Conservation (phyloP, 2,797 vertebrate genomes). For the Buphagus erythrorhynchus region DNA sequence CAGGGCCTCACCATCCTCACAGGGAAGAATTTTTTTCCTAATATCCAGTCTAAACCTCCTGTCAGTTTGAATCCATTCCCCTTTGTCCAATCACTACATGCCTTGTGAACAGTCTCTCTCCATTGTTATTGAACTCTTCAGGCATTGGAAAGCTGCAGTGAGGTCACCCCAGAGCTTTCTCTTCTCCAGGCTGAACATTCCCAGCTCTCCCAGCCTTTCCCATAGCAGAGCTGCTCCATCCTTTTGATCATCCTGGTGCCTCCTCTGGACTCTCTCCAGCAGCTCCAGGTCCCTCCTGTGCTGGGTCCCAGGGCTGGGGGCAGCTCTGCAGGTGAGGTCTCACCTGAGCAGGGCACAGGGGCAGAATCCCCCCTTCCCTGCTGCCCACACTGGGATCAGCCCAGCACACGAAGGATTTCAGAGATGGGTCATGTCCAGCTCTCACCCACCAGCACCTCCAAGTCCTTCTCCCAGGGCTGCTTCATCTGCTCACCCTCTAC, state of each 20-base stretch:
- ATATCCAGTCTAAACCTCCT: not conserved
- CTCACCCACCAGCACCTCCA: not conserved
- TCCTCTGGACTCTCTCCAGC: not conserved
- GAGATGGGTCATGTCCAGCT: not conserved
- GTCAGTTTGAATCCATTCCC: not conserved
- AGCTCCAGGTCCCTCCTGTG: not conserved
- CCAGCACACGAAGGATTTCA: not conserved
- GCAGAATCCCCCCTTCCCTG: not conserved
- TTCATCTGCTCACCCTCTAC: not conserved
- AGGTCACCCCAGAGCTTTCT: not conserved
- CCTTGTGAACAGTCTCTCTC: not conserved
- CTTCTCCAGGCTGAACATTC: not conserved
- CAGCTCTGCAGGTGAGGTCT: not conserved
- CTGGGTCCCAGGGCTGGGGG: not conserved
- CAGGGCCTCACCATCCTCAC: accelerated
- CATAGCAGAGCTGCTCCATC: not conserved
- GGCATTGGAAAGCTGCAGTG: not conserved
- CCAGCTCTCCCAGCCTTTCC: not conserved
- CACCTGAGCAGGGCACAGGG: not conserved
- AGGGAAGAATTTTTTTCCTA: accelerated
- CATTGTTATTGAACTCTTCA: no score
- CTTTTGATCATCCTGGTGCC: no score
- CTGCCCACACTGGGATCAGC: accelerated
- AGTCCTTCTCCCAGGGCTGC: not conserved
- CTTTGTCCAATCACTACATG: no score